Evolutionary conservation across 2,113 vertebrate genomes (phyloP).

Genomic region (Condylura cristata): DNA sequence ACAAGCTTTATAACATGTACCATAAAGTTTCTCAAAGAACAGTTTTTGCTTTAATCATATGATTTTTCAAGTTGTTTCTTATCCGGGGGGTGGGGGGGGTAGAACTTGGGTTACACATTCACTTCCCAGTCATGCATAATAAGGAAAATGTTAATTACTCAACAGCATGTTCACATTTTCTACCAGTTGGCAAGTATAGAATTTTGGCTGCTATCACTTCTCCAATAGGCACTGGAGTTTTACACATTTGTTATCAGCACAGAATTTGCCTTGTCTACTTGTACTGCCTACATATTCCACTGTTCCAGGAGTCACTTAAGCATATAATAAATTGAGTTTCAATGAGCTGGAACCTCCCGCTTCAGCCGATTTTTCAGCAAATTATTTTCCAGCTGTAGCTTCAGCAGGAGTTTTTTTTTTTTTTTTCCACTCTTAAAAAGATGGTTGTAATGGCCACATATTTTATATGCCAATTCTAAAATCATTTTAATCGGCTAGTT

Average conservation of each 20-base stretch:
- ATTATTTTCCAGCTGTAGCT: slow-evolving; percentile 78
- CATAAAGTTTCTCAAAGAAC: slow-evolving; percentile 43
- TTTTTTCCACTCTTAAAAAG: slow-evolving; percentile 58
- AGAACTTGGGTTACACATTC: slow-evolving; percentile 43
- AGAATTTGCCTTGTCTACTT: slow-evolving; percentile 78
- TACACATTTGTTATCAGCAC: slow-evolving; percentile 77
- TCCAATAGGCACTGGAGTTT: slow-evolving; percentile 74
- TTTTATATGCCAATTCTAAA: slow-evolving; percentile 77
- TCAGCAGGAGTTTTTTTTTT: slow-evolving; percentile 67
- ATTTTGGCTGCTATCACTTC: slow-evolving; percentile 72
- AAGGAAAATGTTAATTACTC: slow-evolving; percentile 78
- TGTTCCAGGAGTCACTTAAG: slow-evolving; percentile 81
- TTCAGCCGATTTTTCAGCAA: slow-evolving; percentile 80
- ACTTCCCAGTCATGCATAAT: slow-evolving; percentile 65
- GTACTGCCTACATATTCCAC: slow-evolving; percentile 69
- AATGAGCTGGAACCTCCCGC: slow-evolving; percentile 80
- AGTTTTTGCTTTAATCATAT: slow-evolving; percentile 58
- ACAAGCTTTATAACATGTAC: not conserved
- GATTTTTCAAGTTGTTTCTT: slow-evolving; percentile 61
- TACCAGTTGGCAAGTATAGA: slow-evolving; percentile 69
- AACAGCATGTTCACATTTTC: slow-evolving; percentile 75
- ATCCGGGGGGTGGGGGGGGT: not conserved
- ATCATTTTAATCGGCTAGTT: slow-evolving; percentile 75
- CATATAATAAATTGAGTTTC: slow-evolving; percentile 83
- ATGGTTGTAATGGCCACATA: slow-evolving; percentile 65